phyloP scores from a whole-genome alignment of 2,113 vertebrate genomes.

The Emydura subglobosa region DNA sequence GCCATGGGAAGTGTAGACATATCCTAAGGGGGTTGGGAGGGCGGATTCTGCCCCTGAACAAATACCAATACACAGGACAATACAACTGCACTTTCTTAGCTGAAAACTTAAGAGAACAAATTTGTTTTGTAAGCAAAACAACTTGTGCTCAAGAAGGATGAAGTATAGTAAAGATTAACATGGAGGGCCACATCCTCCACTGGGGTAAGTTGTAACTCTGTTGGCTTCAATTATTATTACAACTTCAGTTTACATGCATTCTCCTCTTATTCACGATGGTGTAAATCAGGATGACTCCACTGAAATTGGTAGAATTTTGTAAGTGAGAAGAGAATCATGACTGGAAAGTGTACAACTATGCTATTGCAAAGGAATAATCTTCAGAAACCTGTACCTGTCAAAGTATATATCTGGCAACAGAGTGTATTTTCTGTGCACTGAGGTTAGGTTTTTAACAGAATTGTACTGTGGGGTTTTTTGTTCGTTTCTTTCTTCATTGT shows the following conservation, averaged over 20 bases:
- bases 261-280: not conserved
- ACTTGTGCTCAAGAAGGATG: not conserved
- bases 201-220: not conserved
- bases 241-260: not conserved
- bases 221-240: not conserved
- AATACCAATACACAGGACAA: not conserved
- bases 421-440: slow-evolving; percentile 68
- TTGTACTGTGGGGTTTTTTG: not conserved
- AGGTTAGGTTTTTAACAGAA: slow-evolving; percentile 7
- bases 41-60: not conserved
- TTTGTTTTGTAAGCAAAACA: not conserved
- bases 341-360: not conserved
- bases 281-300: not conserved
- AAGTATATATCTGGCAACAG: slow-evolving; percentile 51
- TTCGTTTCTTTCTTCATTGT: slow-evolving; percentile 28
- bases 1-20: not conserved
- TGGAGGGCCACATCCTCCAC: not conserved
- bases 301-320: not conserved
- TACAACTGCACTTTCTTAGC: not conserved
- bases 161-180: slow-evolving; percentile 2
- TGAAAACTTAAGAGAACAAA: not conserved
- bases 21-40: not conserved
- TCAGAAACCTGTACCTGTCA: slow-evolving; percentile 26
- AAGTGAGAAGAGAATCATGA: slow-evolving; percentile 14
- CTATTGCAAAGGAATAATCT: not conserved